Base-by-base conservation (phyloP, 2,888 invertebrate genomes). In the Acanthococcus lagerstroemiae region DNA sequence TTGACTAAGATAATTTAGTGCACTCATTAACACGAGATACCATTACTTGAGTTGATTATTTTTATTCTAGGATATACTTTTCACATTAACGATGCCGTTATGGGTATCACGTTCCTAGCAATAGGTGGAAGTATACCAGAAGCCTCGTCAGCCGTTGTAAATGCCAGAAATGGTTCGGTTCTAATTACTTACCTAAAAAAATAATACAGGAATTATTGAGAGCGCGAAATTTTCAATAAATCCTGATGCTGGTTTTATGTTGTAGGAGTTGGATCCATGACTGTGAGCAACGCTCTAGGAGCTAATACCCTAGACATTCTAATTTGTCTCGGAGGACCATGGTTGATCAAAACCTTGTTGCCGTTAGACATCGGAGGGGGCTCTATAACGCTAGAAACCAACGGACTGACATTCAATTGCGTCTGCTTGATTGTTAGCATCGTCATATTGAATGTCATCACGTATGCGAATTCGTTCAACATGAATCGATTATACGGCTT, bases 111-210 rank as follows among this genome's bases (percentile, higher is more conserved):
- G 0, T 88, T 95, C 73, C 78, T 94, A 68, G 92, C 94, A 0
- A 90, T 90, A 19, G 95, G 94, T 3, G 91, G 92, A 1, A 90
- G 90, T 71, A 81, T 95, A 71, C 95, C 95, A 0, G 95, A 87
- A 75, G 81, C 84, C 15, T 82, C 85, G 26, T 90, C 93, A 0
- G 90, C 91, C 72, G 83, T 88, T 37, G 89, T 95, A 69, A 88
- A 93, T 74, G 85, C 91, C 1, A 82, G 87, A 73, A 85, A 87
- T 82, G 94, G 93, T 90, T 73, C 50, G 26, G 46, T 72, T 69
- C 78, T 79, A 46, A 48, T 58, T 46, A 57, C 55, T 26, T 26
- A 55, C 54, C 24, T 55, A n/a, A 17, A 30, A 9, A 15, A 55
- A 25, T 25, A 7, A 3, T 3, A 37, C 37, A 25, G n/a, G n/a